These are phyloP conservation scores for Acleris holmiana DNA, from an alignment of 2,888 invertebrate species.

Conservation along the genomic window DNA sequence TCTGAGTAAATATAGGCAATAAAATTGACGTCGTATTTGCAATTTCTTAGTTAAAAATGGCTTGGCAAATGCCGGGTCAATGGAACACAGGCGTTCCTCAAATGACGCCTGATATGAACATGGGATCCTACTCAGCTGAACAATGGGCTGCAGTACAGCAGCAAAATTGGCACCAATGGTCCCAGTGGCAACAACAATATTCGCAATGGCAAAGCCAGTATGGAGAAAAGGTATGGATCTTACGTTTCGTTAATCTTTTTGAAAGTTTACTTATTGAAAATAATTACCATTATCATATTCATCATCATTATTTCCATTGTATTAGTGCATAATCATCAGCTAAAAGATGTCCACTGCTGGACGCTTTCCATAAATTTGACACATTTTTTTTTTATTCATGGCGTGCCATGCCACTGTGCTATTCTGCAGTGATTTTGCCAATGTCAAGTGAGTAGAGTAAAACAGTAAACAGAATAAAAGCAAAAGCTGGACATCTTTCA, in stretches of 20 bases:
- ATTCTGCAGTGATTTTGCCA: no score
- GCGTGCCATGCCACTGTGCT: no score
- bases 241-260: neutral
- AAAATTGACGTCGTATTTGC: neutral
- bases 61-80: slow-evolving; percentile 72
- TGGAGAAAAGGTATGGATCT: slow-evolving; percentile 88
- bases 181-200: slow-evolving; percentile 91
- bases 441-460: no score
- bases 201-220: slow-evolving; percentile 91
- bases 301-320: no score
- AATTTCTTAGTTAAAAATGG: slow-evolving; percentile 53
- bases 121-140: slow-evolving; percentile 84
- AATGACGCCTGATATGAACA: slow-evolving; percentile 55
- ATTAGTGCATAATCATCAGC: no score
- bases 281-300: no score
- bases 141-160: slow-evolving; percentile 89
- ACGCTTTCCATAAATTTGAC: no score
- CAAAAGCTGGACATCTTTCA: no score
- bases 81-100: slow-evolving; percentile 63
- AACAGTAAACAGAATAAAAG: no score
- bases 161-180: slow-evolving; percentile 90
- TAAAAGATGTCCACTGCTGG: no score
- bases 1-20: neutral
- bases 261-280: no score
- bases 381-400: no score